Base-by-base conservation (phyloP, 2,797 vertebrate genomes). In the Microchirus variegatus region DNA sequence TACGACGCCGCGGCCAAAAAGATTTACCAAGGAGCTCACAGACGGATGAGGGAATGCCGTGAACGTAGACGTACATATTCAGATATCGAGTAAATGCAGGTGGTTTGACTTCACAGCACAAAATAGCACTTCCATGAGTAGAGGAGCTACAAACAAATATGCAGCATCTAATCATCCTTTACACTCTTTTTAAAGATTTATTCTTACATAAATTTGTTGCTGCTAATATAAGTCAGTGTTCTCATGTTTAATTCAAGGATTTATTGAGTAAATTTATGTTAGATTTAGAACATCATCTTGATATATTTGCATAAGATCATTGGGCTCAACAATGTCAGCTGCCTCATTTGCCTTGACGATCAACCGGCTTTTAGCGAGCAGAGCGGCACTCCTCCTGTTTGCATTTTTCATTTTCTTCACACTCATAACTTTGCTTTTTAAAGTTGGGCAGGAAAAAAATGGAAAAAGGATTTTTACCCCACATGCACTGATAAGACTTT, bases 341-440 rank as follows among this genome's bases (percentile, higher is more conserved):
- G 41, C 47, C 53, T 36, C 64, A 45, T 67, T 75, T 76, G 67
- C 59, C 45, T 35, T 36, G 41, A 38, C 59, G 53, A 53, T 47
- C 53, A 59, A 59, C 43, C 41, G 72, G 63, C 22, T 52, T 63
- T 83, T 63, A 57, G 53, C 63, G 63, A 70, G 37, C 67, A 47
- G 59, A 68, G 46, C 31, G 35, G 19, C 22, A 16, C 55, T 54
- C 56, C 53, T 57, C 52, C 40, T 66, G 63, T 65, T 73, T 59
- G 48, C 26, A n/a, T 71, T 61, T 63, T 49, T 15, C 14, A 35
- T 5, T 26, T 13, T 31, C 47, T 49, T 42, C 19, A 62, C 51
- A 70, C 52, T 77, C 22, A 2, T 64, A 67, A 68, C 80, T 56
- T 53, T 71, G 51, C 66, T 81, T 80, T 80, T 71, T 8, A 67